Evolutionary conservation across 2,888 invertebrate species (phyloP), one percentile per base, ranked within the genome.

Genomic region (Apantesis nais): DNA sequence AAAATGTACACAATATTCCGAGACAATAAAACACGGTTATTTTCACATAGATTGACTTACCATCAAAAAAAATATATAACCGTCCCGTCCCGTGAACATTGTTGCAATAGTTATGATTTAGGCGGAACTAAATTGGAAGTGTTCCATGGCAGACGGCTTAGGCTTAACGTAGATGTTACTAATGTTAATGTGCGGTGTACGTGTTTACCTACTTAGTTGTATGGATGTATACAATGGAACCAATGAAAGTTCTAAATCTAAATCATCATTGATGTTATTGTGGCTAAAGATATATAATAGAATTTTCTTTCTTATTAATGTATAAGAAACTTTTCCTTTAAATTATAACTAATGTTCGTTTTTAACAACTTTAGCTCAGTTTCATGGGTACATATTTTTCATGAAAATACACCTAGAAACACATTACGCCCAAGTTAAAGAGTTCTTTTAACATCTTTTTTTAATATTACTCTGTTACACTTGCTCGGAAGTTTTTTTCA

Each of bases 371-470:
- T 52, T 52, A 79, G 74, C 72, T 80, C 75, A 67, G 68, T 74
- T 80, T 75, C 80, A 75, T 77, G 78, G 75, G 66, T 75, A 69
- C 72, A 71, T 80, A 79, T 80, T 76, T 78, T 81, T 82, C 80
- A 80, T 76, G 76, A 79, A 80, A 79, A 83, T 79, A 72, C 77
- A 80, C 80, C 82, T 84, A 74, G 66, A 82, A 82, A 82, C 75
- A 80, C 79, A 80, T 83, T 80, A 83, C 74, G 80, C 76, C 75
- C 73, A 79, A 83, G 79, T 80, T 80, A 77, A 66, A 66, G 76
- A 76, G 75, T 76, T 66, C 77, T 70, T 69, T 52, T 48, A 70
- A 69, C 73, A 78, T 71, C 67, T 74, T 77, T 77, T 74, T 80
- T 79, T 78, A 76, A 82, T 80, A 83, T 83, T 82, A 80, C 77